Percentiles rank a stretch among this genome's conserved stretches.
Conservation (phyloP, 2,113 vertebrate genomes). For the Atlantisia rogersi region DNA sequence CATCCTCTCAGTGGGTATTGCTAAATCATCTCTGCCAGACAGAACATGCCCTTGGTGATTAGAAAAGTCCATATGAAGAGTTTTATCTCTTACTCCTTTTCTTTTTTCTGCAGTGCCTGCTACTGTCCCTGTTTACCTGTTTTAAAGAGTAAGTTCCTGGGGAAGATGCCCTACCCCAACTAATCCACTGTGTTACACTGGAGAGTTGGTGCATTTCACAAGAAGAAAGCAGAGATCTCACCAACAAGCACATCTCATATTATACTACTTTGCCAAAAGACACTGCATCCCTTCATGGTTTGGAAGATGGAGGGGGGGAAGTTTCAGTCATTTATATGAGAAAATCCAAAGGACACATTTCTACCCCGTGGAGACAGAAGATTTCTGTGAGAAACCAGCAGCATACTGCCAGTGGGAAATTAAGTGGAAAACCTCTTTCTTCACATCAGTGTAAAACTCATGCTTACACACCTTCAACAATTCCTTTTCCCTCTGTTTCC, state of each 20-base stretch:
- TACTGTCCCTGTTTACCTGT: not conserved
- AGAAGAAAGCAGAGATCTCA: not conserved
- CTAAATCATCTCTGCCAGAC: not conserved
- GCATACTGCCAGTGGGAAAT: not conserved
- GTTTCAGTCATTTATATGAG: not conserved
- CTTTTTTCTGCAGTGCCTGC: not conserved
- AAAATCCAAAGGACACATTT: not conserved
- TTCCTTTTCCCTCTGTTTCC: not conserved
- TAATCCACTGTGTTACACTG: not conserved
- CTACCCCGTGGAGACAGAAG: not conserved
- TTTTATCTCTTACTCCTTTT: not conserved
- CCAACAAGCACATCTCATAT: not conserved
- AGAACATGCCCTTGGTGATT: not conserved
- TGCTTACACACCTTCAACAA: not conserved
- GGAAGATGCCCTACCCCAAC: not conserved
- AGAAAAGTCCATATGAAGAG: not conserved
- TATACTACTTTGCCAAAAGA: not conserved
- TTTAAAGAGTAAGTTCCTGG: not conserved
- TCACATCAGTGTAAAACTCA: not conserved
- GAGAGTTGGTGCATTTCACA: not conserved
- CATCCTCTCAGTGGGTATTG: not conserved
- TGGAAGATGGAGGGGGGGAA: not conserved
- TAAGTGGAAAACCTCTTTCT: not conserved
- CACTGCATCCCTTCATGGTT: not conserved
- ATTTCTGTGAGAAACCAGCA: not conserved